Evolutionary conservation across 2,888 invertebrate genomes (phyloP).

Genomic region (Synergus laeviventris): DNA sequence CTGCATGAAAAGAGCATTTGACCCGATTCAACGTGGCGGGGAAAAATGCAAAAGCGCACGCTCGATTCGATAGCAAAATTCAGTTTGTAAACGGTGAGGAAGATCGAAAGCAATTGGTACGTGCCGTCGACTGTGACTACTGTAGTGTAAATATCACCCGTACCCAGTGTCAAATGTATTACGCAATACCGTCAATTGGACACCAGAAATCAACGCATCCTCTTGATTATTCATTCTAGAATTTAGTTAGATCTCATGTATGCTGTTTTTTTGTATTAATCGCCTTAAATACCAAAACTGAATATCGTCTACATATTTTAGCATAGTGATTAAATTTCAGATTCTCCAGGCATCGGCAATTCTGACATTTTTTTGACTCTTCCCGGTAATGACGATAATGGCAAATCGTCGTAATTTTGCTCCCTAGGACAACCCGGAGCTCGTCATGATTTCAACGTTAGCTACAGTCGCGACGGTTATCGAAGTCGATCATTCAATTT

Average conservation of each 20-base stretch:
- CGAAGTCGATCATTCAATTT: constrained; percentile 80
- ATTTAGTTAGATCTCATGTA: too few species aligned
- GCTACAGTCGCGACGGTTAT: constrained; percentile 67
- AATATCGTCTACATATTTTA: background rate
- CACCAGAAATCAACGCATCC: constrained; percentile 2
- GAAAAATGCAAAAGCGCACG: constrained; percentile 49
- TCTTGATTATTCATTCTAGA: background rate
- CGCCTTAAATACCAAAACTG: too few species aligned
- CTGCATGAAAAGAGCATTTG: constrained; percentile 36
- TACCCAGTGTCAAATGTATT: constrained; percentile 33
- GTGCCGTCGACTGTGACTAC: constrained; percentile 64
- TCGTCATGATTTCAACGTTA: constrained; percentile 50
- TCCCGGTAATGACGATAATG: constrained; percentile 65
- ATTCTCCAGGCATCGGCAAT: background rate
- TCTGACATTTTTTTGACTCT: constrained; percentile 36
- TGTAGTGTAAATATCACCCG: constrained; percentile 64
- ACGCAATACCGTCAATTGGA: constrained; percentile 20
- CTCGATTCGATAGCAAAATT: constrained; percentile 51
- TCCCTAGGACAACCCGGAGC: constrained; percentile 51
- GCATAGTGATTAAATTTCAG: background rate
- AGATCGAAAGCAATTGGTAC: constrained; percentile 58
- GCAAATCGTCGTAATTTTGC: constrained; percentile 63
- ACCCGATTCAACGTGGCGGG: constrained; percentile 34
- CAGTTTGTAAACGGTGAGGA: constrained; percentile 51
- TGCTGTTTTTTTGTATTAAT: too few species aligned